Base-by-base conservation (phyloP, 30 jellyfish, hydroid and myxozoan genomes). In the Sanderia malayensis region DNA sequence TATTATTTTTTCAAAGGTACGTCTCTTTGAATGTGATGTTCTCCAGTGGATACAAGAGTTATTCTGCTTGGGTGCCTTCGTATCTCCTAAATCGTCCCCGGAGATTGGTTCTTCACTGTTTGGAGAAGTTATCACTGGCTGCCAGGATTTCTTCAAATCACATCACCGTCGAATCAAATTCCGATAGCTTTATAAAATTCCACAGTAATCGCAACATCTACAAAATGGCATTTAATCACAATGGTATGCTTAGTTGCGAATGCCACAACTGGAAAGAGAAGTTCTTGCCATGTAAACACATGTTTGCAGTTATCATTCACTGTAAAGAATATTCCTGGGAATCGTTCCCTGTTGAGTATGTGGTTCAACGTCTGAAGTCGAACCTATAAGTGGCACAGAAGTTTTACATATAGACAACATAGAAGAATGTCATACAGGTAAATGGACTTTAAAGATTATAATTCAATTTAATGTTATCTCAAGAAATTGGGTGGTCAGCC, bases 271-370 rank as follows among this genome's bases (percentile, higher is more conserved):
- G 80, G 80, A 68, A 46, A 37, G 68, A n/a, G n/a, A n/a, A 44
- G 1, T 27, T 44, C 0, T 44, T 68, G 3, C 80, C 68, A 0
- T 68, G 80, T 25, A 68, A n/a, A 47, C 80, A 68, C 67, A 68
- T 46, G 80, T 68, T 68, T 45, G 68, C 80, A 19, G 47, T 45
- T 2, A 68, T 68, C 26, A 37, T 46, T 0, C 26, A 41, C 1
- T 68, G 67, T 25, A 68, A 68, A 58, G 68, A 68, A 24, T 68
- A 2, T 22, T 41, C 68, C 6, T 68, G 80, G 80, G 80, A 68
- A 30, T 68, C 80, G 4, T 41, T 68, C 10, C 80, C 80, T 17
- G 68, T 9, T 46, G 27, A 68, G 49, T 68, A 68, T 57, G 80
- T 2, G 45, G 45, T 29, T 41, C 19, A 2, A 1, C 68, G 52